These are phyloP conservation scores for Vicugna pacos DNA, from an alignment of 2,113 vertebrate genomes.

Conservation along the genomic window DNA sequence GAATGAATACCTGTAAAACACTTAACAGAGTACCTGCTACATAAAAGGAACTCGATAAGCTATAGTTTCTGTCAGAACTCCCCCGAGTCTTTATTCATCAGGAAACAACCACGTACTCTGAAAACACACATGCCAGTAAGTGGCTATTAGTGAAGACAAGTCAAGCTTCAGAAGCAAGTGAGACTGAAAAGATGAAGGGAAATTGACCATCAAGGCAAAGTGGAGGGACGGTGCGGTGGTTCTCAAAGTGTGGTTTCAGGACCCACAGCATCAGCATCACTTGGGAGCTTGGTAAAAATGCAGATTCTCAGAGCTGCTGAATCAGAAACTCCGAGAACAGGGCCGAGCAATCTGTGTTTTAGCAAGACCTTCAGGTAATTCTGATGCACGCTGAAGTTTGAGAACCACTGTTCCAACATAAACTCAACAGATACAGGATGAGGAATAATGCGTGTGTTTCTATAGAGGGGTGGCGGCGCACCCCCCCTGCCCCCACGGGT, in stretches of 20 bases:
- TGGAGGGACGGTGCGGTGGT: neutral
- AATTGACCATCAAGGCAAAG: neutral
- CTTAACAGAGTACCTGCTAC: neutral
- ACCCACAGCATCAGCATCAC: rapidly evolving
- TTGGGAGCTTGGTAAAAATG: neutral
- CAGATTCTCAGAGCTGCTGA: neutral
- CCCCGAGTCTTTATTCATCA: neutral
- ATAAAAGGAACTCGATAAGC: neutral
- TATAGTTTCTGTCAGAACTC: neutral
- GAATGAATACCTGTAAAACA: neutral
- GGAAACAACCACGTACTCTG: neutral
- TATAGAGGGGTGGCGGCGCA: too few relatives aligned
- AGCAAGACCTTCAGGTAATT: neutral
- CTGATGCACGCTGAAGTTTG: neutral
- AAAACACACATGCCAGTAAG: neutral
- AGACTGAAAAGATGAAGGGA: neutral
- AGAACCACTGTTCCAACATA: neutral
- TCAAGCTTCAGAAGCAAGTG: neutral
- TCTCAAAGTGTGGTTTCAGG: neutral
- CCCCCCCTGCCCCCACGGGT: too few relatives aligned
- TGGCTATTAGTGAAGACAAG: neutral
- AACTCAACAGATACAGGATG: neutral
- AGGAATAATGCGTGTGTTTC: neutral
- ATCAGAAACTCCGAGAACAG: neutral
- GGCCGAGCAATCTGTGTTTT: neutral